These are phyloP conservation scores for Drosophila falleni DNA, from an alignment of 2,888 invertebrate species.

Conservation along the genomic window DNA sequence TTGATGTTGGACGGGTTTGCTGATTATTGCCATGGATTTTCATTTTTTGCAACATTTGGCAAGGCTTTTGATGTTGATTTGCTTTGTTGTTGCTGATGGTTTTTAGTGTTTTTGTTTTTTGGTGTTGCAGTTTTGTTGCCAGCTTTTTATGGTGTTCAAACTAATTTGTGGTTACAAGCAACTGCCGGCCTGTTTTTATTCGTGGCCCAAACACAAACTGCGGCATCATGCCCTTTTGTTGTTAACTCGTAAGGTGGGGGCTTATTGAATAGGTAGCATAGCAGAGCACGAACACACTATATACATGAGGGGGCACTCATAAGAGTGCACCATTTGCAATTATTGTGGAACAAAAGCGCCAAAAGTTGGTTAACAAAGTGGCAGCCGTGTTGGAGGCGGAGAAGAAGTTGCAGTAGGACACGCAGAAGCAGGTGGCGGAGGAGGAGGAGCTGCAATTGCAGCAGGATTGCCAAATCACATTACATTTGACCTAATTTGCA, in stretches of 20 bases:
- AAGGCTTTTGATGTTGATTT: slow-evolving; percentile 39
- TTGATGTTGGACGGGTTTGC: slow-evolving; percentile 41
- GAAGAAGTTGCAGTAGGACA: not conserved
- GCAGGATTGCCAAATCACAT: slow-evolving; percentile 64
- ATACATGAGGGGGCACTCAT: slow-evolving; percentile 34
- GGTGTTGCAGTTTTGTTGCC: slow-evolving; percentile 56
- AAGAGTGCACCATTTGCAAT: slow-evolving; percentile 54
- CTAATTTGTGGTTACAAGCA: slow-evolving; percentile 78
- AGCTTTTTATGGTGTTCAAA: slow-evolving; percentile 71
- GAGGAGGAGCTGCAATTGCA: not conserved
- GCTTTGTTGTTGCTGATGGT: slow-evolving; percentile 27
- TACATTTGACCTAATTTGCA: slow-evolving; percentile 51
- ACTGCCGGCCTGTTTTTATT: slow-evolving; percentile 52
- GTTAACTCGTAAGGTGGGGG: slow-evolving; percentile 41
- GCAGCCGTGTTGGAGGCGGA: not conserved
- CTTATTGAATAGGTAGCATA: slow-evolving; percentile 53
- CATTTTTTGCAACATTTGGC: slow-evolving; percentile 57
- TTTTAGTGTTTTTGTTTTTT: slow-evolving; percentile 17
- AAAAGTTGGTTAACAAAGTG: slow-evolving; percentile 60
- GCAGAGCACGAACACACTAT: slow-evolving; percentile 19
- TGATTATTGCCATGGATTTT: slow-evolving; percentile 68
- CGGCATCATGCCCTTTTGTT: slow-evolving; percentile 82
- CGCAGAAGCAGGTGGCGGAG: not conserved
- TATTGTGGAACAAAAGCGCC: slow-evolving; percentile 58
- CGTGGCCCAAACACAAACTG: slow-evolving; percentile 58